Conservation (phyloP, 2,888 invertebrate genomes). For the Drosophila picticornis region DNA sequence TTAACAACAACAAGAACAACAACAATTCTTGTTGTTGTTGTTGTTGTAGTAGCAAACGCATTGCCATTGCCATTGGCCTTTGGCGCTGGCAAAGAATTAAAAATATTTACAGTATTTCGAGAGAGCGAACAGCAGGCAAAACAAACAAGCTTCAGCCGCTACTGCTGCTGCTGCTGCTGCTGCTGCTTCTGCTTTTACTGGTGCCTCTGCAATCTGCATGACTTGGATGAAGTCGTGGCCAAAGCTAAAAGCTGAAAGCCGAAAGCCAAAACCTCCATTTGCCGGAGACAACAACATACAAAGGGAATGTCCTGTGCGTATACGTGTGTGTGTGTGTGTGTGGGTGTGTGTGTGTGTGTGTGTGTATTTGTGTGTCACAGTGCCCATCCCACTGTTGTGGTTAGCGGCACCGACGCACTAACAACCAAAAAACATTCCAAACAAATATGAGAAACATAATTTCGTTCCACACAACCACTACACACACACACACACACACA, state of each 20-base stretch:
- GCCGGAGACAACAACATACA: slow-evolving; percentile 57
- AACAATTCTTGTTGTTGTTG: slow-evolving; percentile 11
- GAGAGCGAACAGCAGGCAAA: slow-evolving; percentile 51
- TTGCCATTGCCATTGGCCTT: slow-evolving; percentile 71
- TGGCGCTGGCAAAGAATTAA: slow-evolving; percentile 80
- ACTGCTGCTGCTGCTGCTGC: neutral
- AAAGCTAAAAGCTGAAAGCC: slow-evolving; percentile 27
- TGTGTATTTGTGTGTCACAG: no score
- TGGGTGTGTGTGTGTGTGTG: slow-evolving; percentile 26
- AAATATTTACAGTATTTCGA: slow-evolving; percentile 81
- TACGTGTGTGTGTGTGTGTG: slow-evolving; percentile 4
- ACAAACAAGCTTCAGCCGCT: slow-evolving; percentile 34
- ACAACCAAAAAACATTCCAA: slow-evolving; percentile 70
- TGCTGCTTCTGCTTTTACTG: neutral
- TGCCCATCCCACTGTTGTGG: slow-evolving; percentile 38
- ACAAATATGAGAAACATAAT: slow-evolving; percentile 79
- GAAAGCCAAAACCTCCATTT: slow-evolving; percentile 32
- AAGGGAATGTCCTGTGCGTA: slow-evolving; percentile 65
- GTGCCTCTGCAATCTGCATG: slow-evolving; percentile 53
- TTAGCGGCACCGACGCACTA: slow-evolving; percentile 26
- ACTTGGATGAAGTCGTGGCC: slow-evolving; percentile 58
- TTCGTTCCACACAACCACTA: slow-evolving; percentile 25
- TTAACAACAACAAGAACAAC: no score
- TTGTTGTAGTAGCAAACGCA: slow-evolving; percentile 52
- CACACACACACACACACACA: slow-evolving; percentile 17